Evolutionary conservation across 1,140 invertebrate genomes (phyloP).

Genomic region (Pemphigus obesinymphae): DNA sequence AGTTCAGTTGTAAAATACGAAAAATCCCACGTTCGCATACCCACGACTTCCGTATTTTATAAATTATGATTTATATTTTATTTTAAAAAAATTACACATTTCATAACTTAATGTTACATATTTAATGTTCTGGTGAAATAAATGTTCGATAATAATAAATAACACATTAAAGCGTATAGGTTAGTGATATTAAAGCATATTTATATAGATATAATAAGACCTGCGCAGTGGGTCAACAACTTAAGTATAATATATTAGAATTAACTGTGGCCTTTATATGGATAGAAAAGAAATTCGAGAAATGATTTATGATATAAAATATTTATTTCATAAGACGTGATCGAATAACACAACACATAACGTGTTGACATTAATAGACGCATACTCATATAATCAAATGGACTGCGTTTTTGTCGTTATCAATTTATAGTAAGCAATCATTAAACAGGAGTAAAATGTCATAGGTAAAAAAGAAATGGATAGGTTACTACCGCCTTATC

Average conservation of each 20-base stretch:
- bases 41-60: not conserved
- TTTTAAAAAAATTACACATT: slow-evolving; percentile 3
- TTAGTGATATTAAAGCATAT: not conserved
- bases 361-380: not conserved
- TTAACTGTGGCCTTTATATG: not conserved
- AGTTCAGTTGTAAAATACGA: not conserved
- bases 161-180: not conserved
- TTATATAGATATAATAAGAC: not conserved
- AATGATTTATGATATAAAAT: not conserved
- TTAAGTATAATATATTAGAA: not conserved
- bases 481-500: too few relatives aligned
- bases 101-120: not conserved
- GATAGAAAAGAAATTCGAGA: not conserved
- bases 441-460: too few relatives aligned
- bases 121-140: not conserved
- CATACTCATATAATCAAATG: too few relatives aligned
- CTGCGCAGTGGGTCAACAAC: not conserved
- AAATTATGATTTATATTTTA: not conserved
- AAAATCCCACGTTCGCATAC: slow-evolving; percentile 12
- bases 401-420: too few relatives aligned
- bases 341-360: not conserved
- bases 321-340: not conserved
- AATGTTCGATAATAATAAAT: not conserved
- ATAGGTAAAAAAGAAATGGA: too few relatives aligned
- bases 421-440: too few relatives aligned